Base-by-base conservation (phyloP, 2,888 invertebrate species). In the Luperina testacea region DNA sequence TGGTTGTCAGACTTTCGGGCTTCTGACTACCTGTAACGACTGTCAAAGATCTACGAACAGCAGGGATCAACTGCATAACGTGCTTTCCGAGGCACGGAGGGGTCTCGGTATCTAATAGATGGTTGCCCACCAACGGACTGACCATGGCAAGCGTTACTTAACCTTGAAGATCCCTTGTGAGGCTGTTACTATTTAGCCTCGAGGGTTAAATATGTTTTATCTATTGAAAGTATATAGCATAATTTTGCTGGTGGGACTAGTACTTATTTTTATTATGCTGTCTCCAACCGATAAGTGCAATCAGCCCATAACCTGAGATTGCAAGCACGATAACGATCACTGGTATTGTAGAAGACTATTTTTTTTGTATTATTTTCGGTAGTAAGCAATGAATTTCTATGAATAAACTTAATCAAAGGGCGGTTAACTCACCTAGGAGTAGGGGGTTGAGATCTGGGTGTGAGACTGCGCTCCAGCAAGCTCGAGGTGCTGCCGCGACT, bases 401-500 rank as follows among this genome's bases (percentile, higher is more conserved):
- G 11, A 64, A 53, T 24, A 57, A 71, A 59, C 11, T n/a, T 7
- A 38, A 38, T 24, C n/a, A 71, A 38, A 11, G 38, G 38, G 17
- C 45, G 0, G 27, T 42, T n/a, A 32, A 57, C 90, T 91, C 93
- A 98, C 98, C 98, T 98, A 93, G 98, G 99, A 92, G 99, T 99
- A 93, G 99, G 98, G 92, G 99, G 98, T 96, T 99, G 99, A 96
- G 99, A 99, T 97, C 99, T 97, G 89, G 98, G 98, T 87, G 99
- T 99, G 93, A 98, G 98, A 94, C 98, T 98, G 92, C 98, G 97
- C 93, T 98, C 98, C 90, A 98, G 97, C 91, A 98, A 96, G 95
- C 99, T 99, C 87, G 99, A 98, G 69, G 98, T 99, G 95, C 99
- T 99, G 92, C 99, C 99, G 84, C 99, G 98, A 94, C 99, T 99